Conservation (phyloP, 1,140 invertebrate species). For the Pantala flavescens region DNA sequence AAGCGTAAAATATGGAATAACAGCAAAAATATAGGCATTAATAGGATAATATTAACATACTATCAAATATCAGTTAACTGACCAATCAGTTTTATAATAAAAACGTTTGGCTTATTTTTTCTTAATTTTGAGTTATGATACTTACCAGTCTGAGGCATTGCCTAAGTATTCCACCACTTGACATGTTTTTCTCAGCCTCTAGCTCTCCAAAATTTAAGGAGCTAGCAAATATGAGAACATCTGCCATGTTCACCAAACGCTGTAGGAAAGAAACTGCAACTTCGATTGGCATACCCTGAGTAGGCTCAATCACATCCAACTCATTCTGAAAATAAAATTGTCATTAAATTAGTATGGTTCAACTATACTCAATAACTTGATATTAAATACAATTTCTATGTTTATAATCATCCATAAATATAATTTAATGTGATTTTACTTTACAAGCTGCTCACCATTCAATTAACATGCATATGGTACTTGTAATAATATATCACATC, state of each 20-base stretch:
- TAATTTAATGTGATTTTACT: too few relatives aligned
- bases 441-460: too few relatives aligned
- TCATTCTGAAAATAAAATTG: constrained; percentile 64
- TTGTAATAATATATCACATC: too few relatives aligned
- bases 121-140: constrained; percentile 20
- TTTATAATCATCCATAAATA: constrained; percentile 14
- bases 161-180: constrained; percentile 92
- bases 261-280: constrained; percentile 94
- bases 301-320: constrained; percentile 94
- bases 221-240: constrained; percentile 95
- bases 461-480: too few relatives aligned
- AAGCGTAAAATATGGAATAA: too few relatives aligned
- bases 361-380: too few relatives aligned
- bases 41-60: too few relatives aligned
- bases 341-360: too few relatives aligned
- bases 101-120: too few relatives aligned
- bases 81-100: too few relatives aligned
- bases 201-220: constrained; percentile 94
- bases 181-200: constrained; percentile 99
- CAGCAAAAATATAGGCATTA: too few relatives aligned
- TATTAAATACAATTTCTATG: constrained; percentile 14
- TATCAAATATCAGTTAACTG: too few relatives aligned
- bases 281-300: constrained; percentile 96
- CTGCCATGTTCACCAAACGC: constrained; percentile 93
- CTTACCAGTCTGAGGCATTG: constrained; percentile 91